phyloP scores from a whole-genome alignment of 30 jellyfish, hydroid and myxozoan genomes.

The Nemopilema nomurai region DNA sequence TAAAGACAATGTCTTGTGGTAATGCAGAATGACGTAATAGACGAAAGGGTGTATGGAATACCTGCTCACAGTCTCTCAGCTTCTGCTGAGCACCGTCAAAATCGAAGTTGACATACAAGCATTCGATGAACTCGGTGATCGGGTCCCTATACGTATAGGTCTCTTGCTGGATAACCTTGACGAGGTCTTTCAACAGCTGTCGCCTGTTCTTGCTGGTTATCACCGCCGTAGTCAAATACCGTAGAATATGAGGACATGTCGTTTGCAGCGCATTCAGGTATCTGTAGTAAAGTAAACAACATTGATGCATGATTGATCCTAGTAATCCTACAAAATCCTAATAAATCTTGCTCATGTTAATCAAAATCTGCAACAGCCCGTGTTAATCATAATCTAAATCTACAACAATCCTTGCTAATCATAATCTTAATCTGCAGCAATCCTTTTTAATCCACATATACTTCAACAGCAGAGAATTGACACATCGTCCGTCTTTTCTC shows the following conservation, averaged over 20 bases:
- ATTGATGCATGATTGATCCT: background rate
- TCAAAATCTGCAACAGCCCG: no score
- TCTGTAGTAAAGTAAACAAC: conserved; percentile 31
- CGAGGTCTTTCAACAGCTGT: conserved; percentile 86
- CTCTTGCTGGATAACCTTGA: conserved; percentile 96
- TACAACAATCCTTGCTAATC: no score
- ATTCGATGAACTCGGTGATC: conserved; percentile 96
- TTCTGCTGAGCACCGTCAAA: conserved; percentile 98
- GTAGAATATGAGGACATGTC: conserved; percentile 94
- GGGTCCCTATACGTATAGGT: conserved; percentile 98
- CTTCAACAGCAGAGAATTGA: no score
- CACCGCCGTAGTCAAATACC: conserved; percentile 96
- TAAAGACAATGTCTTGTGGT: background rate
- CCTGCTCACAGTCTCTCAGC: conserved; percentile 94
- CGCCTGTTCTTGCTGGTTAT: conserved; percentile 90
- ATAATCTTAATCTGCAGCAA: no score
- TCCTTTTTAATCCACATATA: no score
- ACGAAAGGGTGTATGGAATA: background rate
- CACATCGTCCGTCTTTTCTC: no score
- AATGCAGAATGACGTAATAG: background rate
- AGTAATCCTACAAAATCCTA: no score
- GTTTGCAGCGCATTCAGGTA: conserved; percentile 96
- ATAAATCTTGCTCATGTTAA: no score
- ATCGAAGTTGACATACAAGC: conserved; percentile 92
- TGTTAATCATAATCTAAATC: no score